Evolutionary conservation across 2,888 invertebrate species (phyloP).

Genomic region (Ophioninae sp.): DNA sequence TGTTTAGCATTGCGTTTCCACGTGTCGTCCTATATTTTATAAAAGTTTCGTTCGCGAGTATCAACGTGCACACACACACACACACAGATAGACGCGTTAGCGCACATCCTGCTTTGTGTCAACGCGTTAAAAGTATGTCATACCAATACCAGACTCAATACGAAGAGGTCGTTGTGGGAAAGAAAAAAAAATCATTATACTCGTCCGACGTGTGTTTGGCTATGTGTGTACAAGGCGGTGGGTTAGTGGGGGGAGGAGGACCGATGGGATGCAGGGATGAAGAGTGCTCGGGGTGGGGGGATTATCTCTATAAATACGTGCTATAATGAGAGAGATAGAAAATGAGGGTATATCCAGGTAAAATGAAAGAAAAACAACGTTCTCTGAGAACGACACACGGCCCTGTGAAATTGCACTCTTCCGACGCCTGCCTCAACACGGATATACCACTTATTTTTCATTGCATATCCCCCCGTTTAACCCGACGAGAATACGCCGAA

Average conservation of each 20-base stretch:
- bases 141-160: slow-evolving; percentile 28
- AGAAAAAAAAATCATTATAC: slow-evolving; percentile 58
- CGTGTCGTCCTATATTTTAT: slow-evolving; percentile 40
- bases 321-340: slow-evolving; percentile 33
- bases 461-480: slow-evolving; percentile 11
- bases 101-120: slow-evolving; percentile 18
- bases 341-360: slow-evolving; percentile 27
- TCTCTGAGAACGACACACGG: slow-evolving; percentile 22
- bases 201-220: slow-evolving; percentile 38
- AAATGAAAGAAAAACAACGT: slow-evolving; percentile 22
- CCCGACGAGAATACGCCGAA: no score
- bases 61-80: not conserved
- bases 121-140: slow-evolving; percentile 56
- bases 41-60: slow-evolving; percentile 24
- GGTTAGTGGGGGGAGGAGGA: slow-evolving; percentile 31
- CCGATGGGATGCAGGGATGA: not conserved
- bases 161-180: slow-evolving; percentile 27
- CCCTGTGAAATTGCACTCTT: slow-evolving; percentile 47
- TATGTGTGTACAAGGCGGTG: not conserved
- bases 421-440: slow-evolving; percentile 40
- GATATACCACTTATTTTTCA: slow-evolving; percentile 53
- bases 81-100: not conserved
- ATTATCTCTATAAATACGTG: slow-evolving; percentile 53
- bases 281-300: slow-evolving; percentile 1
- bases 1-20: slow-evolving; percentile 39